Evolutionary conservation across 1,140 invertebrate species (phyloP).

Genomic region (Papilio polyxenes): DNA sequence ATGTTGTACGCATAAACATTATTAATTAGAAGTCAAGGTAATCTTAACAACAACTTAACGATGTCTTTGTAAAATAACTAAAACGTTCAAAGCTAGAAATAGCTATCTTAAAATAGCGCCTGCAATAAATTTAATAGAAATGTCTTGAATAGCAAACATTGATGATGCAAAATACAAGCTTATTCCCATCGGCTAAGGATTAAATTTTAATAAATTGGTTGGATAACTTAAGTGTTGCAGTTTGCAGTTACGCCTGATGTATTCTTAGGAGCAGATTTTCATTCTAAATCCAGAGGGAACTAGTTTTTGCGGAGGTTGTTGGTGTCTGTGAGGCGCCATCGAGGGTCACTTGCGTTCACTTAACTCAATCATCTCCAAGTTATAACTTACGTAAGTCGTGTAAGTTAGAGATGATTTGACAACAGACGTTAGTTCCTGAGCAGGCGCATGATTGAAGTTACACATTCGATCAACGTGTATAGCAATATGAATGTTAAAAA

Average conservation of each 20-base stretch:
- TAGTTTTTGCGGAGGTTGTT: conserved; percentile 41
- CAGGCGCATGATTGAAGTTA: background rate
- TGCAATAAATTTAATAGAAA: background rate
- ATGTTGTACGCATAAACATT: background rate
- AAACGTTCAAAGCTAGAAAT: conserved; percentile 15
- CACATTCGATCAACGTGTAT: background rate
- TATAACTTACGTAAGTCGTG: background rate
- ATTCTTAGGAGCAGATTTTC: conserved; percentile 33
- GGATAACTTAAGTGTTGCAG: background rate
- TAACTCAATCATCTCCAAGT: conserved; percentile 28
- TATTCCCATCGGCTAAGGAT: background rate
- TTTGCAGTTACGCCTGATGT: background rate
- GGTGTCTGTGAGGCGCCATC: conserved; percentile 37
- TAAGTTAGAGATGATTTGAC: background rate
- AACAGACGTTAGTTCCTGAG: no score
- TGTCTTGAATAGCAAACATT: background rate
- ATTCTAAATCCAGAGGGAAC: conserved; percentile 32
- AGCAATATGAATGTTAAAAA: no score
- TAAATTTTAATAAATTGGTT: background rate
- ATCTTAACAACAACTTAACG: background rate
- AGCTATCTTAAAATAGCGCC: conserved; percentile 12
- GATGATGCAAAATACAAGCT: background rate
- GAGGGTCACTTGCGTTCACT: conserved; percentile 30
- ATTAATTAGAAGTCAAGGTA: conserved; percentile 1
- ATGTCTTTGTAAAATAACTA: conserved; percentile 11